These are phyloP conservation scores for Ara ararauna DNA, from an alignment of 2,797 vertebrate genomes.

Conservation along the genomic window DNA sequence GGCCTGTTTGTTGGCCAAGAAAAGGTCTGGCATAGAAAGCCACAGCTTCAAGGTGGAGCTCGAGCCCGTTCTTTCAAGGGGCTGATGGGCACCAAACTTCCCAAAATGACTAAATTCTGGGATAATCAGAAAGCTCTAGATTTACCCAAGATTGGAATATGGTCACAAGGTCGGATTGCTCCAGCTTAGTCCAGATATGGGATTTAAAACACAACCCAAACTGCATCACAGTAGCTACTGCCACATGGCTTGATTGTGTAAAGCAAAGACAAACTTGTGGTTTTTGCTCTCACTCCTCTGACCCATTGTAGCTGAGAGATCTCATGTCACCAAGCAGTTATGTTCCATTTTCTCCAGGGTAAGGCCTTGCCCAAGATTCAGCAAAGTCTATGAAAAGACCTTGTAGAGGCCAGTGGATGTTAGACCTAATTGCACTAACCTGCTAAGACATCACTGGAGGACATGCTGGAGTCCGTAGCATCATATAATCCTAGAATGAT, in stretches of 20 bases:
- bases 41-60: background rate
- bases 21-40: background rate
- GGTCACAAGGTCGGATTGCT: background rate
- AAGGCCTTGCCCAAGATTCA: background rate
- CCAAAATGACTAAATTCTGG: background rate
- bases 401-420: background rate
- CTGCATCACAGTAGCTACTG: background rate
- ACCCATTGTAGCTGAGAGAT: rapidly evolving
- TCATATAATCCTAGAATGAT: background rate
- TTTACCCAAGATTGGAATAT: background rate
- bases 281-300: background rate
- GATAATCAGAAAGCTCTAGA: background rate
- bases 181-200: background rate
- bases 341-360: background rate
- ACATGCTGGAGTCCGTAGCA: background rate
- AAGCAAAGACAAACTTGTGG: background rate
- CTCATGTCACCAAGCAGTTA: rapidly evolving
- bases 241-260: rapidly evolving
- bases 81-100: background rate
- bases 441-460: background rate
- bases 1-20: background rate
- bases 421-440: background rate
- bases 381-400: background rate
- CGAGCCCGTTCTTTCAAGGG: background rate
- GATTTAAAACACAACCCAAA: background rate